Evolutionary conservation across 1,140 invertebrate genomes (phyloP), one percentile per base, ranked within the genome.

Genomic region (Plectrocnemia conspersa): DNA sequence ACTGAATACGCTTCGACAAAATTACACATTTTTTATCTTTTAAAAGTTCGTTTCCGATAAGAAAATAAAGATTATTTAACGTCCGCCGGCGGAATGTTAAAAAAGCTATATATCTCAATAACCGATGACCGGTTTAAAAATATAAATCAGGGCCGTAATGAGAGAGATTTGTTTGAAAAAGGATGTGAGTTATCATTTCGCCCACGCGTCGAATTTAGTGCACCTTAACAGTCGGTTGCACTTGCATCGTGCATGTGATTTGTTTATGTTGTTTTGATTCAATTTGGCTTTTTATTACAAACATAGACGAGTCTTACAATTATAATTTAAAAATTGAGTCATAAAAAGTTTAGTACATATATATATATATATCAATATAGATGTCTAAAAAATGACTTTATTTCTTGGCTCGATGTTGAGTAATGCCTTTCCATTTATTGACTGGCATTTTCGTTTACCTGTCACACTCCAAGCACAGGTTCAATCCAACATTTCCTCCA

Each of bases 21-120:
- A 11, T 35, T 35, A 11, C n/a, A 35, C 16, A 13, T 13, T 11
- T 35, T 4, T 13, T 19, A 23, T 4, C 18, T 19, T 42, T 42
- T 22, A 19, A 22, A 10, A 23, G 1, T 42, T 19, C 2, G 40
- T 23, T 13, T 4, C 11, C 40, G 13, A 25, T 11, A 45, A 23
- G 32, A 45, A 23, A 15, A 15, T 27, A 9, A 27, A 27, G 18
- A 27, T 45, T 25, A 25, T 22, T 45, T n/a, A 45, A 40, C 22
- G 9, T 40, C 21, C 16, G 21, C 36, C 16, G 21, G 21, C 21
- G 16, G 5, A 10, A 40, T 9, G 21, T 2, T 13, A 52, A 22
- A 23, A 23, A 52, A 16, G 52, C 54, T 33, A 61, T 61, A 56
- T 61, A 61, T 61, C 54, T 56, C 54, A 56, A 61, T 61, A 50